phyloP scores from a whole-genome alignment of 2,888 invertebrate species.

The Watsonalla cultraria region DNA sequence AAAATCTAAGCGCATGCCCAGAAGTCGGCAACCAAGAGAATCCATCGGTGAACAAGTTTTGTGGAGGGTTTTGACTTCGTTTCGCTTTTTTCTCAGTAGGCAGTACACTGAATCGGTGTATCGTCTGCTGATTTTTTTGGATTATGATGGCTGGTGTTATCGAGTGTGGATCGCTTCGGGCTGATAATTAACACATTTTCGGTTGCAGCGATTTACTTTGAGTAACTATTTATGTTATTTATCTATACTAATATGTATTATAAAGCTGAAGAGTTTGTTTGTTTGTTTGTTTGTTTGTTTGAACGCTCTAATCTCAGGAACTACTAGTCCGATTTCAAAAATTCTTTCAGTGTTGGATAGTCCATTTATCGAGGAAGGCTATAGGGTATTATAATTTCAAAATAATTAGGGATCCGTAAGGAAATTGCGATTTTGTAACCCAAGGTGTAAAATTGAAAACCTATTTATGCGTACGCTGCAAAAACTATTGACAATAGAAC shows the following conservation, averaged over 20 bases:
- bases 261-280: background rate
- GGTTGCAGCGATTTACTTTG: slow-evolving; percentile 38
- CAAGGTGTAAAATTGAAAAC: too few species aligned
- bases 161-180: slow-evolving; percentile 52
- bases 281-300: too few species aligned
- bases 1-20: slow-evolving; percentile 54
- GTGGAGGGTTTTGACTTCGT: slow-evolving; percentile 62
- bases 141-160: slow-evolving; percentile 59
- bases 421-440: too few species aligned
- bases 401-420: too few species aligned
- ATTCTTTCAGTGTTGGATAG: too few species aligned
- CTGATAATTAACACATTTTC: slow-evolving; percentile 60
- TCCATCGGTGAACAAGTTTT: slow-evolving; percentile 69
- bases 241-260: background rate
- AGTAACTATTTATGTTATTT: slow-evolving; percentile 15
- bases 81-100: slow-evolving; percentile 60
- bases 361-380: too few species aligned
- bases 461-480: too few species aligned
- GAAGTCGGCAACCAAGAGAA: slow-evolving; percentile 63
- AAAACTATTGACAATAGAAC: too few species aligned
- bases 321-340: too few species aligned
- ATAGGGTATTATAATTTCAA: too few species aligned
- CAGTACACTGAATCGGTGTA: slow-evolving; percentile 45
- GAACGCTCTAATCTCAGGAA: too few species aligned
- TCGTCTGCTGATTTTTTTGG: slow-evolving; percentile 64